Conservation (phyloP, 2,113 vertebrate species). For the Petrocephalus microphthalmus region DNA sequence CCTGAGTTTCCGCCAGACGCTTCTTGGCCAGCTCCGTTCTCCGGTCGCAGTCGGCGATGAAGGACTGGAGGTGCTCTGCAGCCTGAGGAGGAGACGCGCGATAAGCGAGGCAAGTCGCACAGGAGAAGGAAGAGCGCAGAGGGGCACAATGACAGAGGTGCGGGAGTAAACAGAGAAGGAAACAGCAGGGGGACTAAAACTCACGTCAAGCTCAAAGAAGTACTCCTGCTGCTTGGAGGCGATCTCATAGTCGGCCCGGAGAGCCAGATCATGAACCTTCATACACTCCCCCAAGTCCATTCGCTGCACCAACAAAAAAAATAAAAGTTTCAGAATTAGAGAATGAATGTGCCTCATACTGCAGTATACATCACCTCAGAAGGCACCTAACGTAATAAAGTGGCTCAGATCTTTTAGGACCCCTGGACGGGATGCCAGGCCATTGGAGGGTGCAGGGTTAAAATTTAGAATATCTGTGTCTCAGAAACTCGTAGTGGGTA, state of each 20-base stretch:
- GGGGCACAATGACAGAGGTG: neutral
- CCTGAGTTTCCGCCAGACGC: constrained; percentile 92
- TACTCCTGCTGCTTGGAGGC: constrained; percentile 95
- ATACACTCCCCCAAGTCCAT: constrained; percentile 98
- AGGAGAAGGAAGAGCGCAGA: neutral
- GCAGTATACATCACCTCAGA: neutral
- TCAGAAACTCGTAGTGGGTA: too few species aligned
- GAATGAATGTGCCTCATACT: neutral
- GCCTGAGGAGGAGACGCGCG: constrained; percentile 60
- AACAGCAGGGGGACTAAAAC: constrained; percentile 42
- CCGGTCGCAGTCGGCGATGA: constrained; percentile 94
- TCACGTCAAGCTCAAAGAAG: constrained; percentile 97
- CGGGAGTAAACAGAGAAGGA: neutral
- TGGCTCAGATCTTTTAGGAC: neutral
- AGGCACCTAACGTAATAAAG: neutral
- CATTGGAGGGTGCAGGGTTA: neutral
- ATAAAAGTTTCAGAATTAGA: neutral
- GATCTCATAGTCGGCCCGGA: constrained; percentile 96
- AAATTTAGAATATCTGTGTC: too few species aligned
- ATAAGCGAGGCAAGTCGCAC: neutral
- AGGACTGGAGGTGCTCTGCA: constrained; percentile 94
- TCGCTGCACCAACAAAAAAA: constrained; percentile 60
- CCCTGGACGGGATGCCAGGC: neutral
- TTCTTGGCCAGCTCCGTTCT: constrained; percentile 97
- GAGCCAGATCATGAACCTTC: constrained; percentile 92